These are phyloP conservation scores for Sceloporus tristichus DNA, from an alignment of 2,113 vertebrate genomes.

Conservation along the genomic window DNA sequence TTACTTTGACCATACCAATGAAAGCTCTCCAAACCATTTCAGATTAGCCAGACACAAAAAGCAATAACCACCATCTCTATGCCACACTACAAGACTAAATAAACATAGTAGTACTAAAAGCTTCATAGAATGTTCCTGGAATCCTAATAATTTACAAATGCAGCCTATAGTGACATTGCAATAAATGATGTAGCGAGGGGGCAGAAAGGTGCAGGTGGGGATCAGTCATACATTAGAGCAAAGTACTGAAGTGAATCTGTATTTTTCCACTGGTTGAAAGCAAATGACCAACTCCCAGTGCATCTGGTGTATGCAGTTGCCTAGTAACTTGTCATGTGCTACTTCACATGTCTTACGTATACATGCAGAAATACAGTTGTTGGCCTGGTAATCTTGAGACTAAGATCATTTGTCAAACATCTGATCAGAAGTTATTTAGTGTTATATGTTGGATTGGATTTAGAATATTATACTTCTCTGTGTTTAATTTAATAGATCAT, in stretches of 20 bases:
- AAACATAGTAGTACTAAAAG: background rate
- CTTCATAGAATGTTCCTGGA: background rate
- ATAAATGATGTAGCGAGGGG: background rate
- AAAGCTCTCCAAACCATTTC: background rate
- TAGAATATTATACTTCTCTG: background rate
- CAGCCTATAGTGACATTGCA: background rate
- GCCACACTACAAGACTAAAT: background rate
- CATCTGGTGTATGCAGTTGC: slow-evolving; percentile 9
- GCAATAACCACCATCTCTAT: background rate
- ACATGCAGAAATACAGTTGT: slow-evolving; percentile 10
- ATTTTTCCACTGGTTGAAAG: slow-evolving; percentile 39
- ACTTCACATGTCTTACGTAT: slow-evolving; percentile 12
- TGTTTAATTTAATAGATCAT: background rate
- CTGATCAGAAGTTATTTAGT: background rate
- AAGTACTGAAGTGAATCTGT: slow-evolving; percentile 18
- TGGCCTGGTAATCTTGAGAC: background rate
- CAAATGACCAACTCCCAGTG: background rate
- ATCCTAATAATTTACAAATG: background rate
- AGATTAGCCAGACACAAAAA: background rate
- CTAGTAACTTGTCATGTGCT: slow-evolving; percentile 47
- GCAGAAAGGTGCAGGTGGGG: background rate
- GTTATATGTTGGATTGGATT: background rate
- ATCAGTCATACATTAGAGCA: background rate
- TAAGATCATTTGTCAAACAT: background rate
- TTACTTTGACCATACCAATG: background rate